These are phyloP conservation scores for Agriotes lineatus DNA, from an alignment of 2,888 invertebrate species.

Conservation along the genomic window DNA sequence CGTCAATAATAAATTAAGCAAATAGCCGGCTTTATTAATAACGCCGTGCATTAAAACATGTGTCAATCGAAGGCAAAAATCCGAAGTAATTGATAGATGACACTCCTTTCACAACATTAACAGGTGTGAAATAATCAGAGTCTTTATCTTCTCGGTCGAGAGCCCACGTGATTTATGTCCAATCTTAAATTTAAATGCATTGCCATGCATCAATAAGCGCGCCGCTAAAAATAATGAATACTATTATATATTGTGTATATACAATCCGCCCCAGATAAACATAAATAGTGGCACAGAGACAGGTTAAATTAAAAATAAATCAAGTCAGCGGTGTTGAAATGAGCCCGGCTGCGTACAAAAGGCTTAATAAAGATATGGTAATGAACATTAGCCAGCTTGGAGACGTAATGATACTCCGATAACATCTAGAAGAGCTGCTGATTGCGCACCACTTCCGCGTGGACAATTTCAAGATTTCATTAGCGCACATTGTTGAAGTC, in stretches of 20 bases:
- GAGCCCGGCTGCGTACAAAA: background rate
- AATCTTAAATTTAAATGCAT: constrained; percentile 16
- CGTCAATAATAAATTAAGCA: too few relatives aligned
- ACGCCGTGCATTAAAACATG: too few relatives aligned
- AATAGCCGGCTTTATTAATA: too few relatives aligned
- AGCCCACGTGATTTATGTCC: constrained; percentile 15
- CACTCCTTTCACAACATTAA: constrained; percentile 4
- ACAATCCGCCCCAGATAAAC: background rate
- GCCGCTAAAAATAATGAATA: constrained; percentile 16
- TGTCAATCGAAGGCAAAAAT: background rate
- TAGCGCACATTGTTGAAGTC: background rate
- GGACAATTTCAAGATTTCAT: background rate
- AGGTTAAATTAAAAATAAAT: constrained; percentile 1
- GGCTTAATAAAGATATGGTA: background rate
- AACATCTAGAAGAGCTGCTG: background rate
- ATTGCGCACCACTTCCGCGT: background rate
- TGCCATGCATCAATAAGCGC: constrained; percentile 11
- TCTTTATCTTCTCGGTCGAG: constrained; percentile 9
- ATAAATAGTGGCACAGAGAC: background rate
- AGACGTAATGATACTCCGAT: background rate
- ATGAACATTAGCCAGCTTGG: background rate
- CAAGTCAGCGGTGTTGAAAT: background rate
- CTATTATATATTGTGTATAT: constrained; percentile 6
- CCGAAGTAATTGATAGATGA: constrained; percentile 6
- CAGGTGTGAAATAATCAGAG: constrained; percentile 16